Conservation (phyloP, 2,888 invertebrate species). For the Andrena trimmerana region DNA sequence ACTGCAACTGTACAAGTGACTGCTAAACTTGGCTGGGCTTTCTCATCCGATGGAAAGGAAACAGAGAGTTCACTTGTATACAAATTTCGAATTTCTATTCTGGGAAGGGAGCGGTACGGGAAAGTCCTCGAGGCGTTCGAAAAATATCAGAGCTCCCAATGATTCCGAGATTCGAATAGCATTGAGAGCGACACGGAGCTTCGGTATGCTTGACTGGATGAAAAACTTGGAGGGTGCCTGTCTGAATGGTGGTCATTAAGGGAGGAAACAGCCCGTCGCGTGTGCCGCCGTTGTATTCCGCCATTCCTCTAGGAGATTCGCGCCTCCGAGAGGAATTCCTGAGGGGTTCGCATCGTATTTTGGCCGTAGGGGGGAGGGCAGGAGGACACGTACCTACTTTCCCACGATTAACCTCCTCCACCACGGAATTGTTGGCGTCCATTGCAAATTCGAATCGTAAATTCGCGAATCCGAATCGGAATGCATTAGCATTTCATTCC, state of each 20-base stretch:
- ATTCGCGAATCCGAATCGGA: conserved; percentile 16
- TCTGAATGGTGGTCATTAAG: conserved; percentile 37
- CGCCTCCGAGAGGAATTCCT: conserved; percentile 19
- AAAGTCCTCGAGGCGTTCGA: conserved; percentile 12
- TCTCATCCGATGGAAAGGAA: neutral
- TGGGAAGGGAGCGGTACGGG: neutral
- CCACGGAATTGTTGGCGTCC: conserved; percentile 6
- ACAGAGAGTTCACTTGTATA: neutral
- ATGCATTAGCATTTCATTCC: conserved; percentile 40
- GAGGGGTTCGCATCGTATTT: conserved; percentile 6
- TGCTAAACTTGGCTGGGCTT: neutral
- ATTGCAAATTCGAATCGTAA: conserved; percentile 27
- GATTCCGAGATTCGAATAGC: conserved; percentile 29
- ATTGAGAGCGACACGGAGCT: conserved; percentile 8
- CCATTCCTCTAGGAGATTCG: conserved; percentile 23
- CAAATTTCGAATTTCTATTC: neutral
- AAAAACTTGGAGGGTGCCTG: conserved; percentile 20
- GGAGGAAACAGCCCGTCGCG: neutral
- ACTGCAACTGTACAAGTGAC: neutral
- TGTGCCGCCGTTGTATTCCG: neutral
- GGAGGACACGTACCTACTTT: conserved; percentile 1
- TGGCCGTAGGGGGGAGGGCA: neutral
- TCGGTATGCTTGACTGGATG: conserved; percentile 2
- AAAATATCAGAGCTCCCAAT: conserved; percentile 4
- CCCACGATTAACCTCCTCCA: conserved; percentile 29